These are phyloP conservation scores for Glandiceps talaboti DNA, from an alignment of 53 echinoderm and acorn worm genomes.

Conservation along the genomic window DNA sequence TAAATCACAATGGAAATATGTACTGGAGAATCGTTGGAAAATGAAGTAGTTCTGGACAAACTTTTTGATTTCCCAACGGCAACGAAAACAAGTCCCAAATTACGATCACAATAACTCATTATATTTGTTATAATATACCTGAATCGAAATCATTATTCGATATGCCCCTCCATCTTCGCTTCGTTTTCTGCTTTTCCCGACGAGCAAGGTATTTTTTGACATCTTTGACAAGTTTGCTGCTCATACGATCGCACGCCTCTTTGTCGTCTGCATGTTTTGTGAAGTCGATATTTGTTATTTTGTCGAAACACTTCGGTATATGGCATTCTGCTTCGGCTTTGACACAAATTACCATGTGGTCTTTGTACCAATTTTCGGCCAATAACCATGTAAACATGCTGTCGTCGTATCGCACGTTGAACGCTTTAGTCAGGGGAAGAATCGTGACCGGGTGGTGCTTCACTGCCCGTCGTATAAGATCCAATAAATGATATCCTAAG, in stretches of 20 bases:
- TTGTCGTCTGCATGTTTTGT: background rate
- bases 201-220: too few species aligned
- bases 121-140: too few species aligned
- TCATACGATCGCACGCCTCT: background rate
- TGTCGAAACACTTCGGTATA: background rate
- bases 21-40: too few species aligned
- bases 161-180: too few species aligned
- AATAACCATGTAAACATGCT: background rate
- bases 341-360: background rate
- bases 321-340: background rate
- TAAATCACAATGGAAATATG: too few species aligned
- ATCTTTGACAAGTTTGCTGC: background rate
- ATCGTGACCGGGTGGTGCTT: background rate
- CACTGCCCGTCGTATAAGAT: background rate
- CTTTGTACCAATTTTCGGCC: background rate
- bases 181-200: too few species aligned
- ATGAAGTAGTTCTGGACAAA: too few species aligned
- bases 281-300: background rate
- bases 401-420: background rate
- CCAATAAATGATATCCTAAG: background rate
- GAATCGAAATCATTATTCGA: too few species aligned
- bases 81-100: too few species aligned
- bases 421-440: background rate
- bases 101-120: too few species aligned
- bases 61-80: too few species aligned